Percentiles rank a stretch among this genome's conserved stretches.
Conservation (phyloP, 2,113 vertebrate species). For the Lanius collurio region DNA sequence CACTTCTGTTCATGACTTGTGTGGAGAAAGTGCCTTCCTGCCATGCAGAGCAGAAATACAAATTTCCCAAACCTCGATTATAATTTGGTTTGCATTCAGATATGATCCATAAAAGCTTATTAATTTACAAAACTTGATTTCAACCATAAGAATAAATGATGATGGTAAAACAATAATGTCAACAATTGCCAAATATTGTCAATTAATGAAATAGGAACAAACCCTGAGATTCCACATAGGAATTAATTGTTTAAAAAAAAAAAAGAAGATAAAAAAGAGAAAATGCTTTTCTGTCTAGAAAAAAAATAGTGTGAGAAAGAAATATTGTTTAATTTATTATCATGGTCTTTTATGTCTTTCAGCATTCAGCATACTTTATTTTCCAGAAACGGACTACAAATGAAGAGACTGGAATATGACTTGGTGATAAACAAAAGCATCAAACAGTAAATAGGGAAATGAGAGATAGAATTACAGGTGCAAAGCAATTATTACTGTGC, state of each 20-base stretch:
- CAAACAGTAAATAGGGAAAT: constrained; percentile 6
- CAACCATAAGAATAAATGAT: neutral
- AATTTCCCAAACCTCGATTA: neutral
- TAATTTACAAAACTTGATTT: constrained; percentile 2
- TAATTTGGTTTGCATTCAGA: neutral
- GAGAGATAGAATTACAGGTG: constrained; percentile 18
- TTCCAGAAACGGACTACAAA: constrained; percentile 8
- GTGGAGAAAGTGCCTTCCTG: neutral
- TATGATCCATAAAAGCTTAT: neutral
- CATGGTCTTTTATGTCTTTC: neutral
- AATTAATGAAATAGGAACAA: neutral
- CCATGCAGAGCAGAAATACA: neutral
- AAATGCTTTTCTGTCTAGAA: neutral
- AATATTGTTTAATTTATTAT: constrained; percentile 39
- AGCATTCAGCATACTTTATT: neutral
- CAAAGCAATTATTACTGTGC: constrained; percentile 3
- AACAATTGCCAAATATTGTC: neutral
- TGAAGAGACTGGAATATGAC: constrained; percentile 10
- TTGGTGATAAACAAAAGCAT: constrained; percentile 54
- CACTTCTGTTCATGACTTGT: neutral
- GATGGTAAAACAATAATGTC: neutral
- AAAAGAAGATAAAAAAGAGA: neutral
- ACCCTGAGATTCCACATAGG: neutral
- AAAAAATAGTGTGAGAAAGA: neutral
- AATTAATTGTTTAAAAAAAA: neutral